Evolutionary conservation across 2,113 vertebrate species (phyloP).

Genomic region (Percina caprodes): DNA sequence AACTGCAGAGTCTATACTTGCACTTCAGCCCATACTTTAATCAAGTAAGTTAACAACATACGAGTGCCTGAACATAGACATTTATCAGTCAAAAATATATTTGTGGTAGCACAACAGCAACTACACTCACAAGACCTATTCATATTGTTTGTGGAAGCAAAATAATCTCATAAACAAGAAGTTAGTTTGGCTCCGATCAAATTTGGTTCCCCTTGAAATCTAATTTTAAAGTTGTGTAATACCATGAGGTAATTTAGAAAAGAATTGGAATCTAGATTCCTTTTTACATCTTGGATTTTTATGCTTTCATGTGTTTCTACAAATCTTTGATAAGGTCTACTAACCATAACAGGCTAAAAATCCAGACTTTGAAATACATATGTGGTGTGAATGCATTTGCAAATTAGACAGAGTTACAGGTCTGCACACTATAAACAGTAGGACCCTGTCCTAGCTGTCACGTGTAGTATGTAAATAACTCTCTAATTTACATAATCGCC

Average conservation of each 20-base stretch:
- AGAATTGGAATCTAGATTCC: too few relatives aligned
- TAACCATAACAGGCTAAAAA: too few relatives aligned
- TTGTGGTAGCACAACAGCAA: background rate
- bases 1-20: background rate
- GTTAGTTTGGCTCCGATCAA: background rate
- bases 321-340: too few relatives aligned
- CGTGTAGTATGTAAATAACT: slow-evolving; percentile 28
- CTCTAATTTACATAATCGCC: slow-evolving; percentile 21
- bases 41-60: background rate
- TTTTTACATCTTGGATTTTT: too few relatives aligned
- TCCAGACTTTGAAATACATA: too few relatives aligned
- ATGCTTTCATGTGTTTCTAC: too few relatives aligned
- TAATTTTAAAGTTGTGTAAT: background rate
- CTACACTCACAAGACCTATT: background rate
- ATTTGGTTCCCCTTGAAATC: background rate
- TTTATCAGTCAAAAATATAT: too few relatives aligned
- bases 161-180: background rate
- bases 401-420: background rate
- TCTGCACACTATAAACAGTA: background rate
- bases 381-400: background rate
- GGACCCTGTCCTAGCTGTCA: background rate
- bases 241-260: too few relatives aligned
- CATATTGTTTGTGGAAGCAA: background rate
- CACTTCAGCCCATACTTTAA: background rate
- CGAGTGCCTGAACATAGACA: background rate